Evolutionary conservation across 2,797 vertebrate genomes (phyloP).

Genomic region (Craterocephalus amniculus): DNA sequence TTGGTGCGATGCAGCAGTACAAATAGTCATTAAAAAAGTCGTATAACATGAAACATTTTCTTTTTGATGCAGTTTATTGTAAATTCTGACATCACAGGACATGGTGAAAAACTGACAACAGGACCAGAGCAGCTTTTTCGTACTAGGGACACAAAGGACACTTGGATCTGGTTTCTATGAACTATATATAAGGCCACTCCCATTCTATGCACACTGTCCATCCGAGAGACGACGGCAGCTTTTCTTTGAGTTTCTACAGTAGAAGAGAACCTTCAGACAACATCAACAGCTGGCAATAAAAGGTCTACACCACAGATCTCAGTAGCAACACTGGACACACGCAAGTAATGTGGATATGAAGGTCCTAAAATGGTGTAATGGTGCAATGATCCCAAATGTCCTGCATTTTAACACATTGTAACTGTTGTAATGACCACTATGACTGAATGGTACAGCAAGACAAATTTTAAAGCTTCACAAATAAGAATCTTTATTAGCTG

Average conservation of each 20-base stretch:
- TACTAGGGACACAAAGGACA: slow-evolving; percentile 50
- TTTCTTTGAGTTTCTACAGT: slow-evolving; percentile 18
- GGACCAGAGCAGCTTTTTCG: slow-evolving; percentile 29
- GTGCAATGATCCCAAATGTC: background rate
- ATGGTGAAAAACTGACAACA: slow-evolving; percentile 34
- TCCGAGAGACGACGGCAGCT: slow-evolving; percentile 56
- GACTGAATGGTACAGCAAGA: background rate
- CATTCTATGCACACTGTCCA: slow-evolving; percentile 53
- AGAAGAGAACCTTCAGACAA: slow-evolving; percentile 12
- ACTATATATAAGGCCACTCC: slow-evolving; percentile 69
- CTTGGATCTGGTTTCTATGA: slow-evolving; percentile 39
- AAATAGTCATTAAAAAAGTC: background rate
- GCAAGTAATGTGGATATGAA: background rate
- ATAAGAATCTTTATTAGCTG: background rate
- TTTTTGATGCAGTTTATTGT: slow-evolving; percentile 51
- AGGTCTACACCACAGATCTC: background rate
- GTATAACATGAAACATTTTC: background rate
- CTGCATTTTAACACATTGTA: background rate
- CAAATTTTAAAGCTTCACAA: slow-evolving; percentile 3
- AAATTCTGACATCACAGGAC: slow-evolving; percentile 53
- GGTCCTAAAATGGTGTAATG: background rate
- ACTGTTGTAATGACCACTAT: background rate
- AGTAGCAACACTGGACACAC: background rate
- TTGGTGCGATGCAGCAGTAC: background rate
- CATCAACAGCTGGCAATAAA: background rate